Evolutionary conservation across 2,113 vertebrate genomes (phyloP).

Genomic region (Eclectus roratus): DNA sequence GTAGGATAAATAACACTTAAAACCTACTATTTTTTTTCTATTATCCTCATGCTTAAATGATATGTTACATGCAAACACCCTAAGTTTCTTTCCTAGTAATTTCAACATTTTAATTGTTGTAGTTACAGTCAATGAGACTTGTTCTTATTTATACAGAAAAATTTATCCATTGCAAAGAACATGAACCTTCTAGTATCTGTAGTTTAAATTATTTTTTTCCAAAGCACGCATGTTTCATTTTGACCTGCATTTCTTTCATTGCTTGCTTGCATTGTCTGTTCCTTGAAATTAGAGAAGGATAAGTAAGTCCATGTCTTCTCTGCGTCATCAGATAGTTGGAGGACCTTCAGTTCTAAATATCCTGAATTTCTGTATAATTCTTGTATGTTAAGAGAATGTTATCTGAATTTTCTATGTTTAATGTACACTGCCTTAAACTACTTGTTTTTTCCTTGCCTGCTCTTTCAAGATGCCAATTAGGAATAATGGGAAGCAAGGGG

Average conservation of each 20-base stretch:
- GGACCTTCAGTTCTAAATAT: conserved; percentile 3
- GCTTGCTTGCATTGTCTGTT: conserved; percentile 76
- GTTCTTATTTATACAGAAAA: conserved; percentile 43
- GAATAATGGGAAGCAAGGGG: conserved; percentile 86
- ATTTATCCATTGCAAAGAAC: conserved; percentile 80
- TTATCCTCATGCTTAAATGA: conserved; percentile 86
- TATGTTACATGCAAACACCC: conserved; percentile 74
- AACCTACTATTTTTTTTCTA: conserved; percentile 25
- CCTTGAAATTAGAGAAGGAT: conserved; percentile 61
- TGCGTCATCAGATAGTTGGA: conserved; percentile 44
- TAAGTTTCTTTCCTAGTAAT: conserved; percentile 3
- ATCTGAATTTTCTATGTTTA: conserved; percentile 76
- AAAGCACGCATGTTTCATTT: conserved; percentile 73
- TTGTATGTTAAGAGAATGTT: conserved; percentile 55
- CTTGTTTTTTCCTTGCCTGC: conserved; percentile 79
- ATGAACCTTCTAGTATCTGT: conserved; percentile 65
- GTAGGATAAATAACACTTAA: neutral
- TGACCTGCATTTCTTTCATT: conserved; percentile 61
- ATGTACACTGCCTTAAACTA: conserved; percentile 75
- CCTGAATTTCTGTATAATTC: conserved; percentile 41
- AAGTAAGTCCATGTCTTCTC: conserved; percentile 16
- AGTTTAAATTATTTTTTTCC: conserved; percentile 55
- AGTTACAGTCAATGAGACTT: conserved; percentile 18
- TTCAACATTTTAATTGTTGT: conserved; percentile 17
- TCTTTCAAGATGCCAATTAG: conserved; percentile 85